Conservation (phyloP, 1,140 invertebrate genomes). For the Bactericera cockerelli region DNA sequence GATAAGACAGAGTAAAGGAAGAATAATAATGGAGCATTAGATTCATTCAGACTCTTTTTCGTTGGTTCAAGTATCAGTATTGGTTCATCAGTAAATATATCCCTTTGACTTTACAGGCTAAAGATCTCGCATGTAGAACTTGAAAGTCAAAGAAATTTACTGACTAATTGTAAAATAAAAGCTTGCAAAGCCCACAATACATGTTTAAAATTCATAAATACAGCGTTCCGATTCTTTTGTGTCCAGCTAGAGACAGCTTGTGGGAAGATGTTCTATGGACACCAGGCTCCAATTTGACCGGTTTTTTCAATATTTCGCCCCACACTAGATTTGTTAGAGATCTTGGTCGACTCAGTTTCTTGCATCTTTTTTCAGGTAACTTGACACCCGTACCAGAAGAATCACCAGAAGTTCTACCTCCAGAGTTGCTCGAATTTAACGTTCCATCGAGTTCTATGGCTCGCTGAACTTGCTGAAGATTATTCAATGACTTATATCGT, state of each 20-base stretch:
- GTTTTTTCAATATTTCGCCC: slow-evolving; percentile 28
- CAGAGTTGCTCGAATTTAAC: slow-evolving; percentile 72
- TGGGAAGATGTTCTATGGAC: slow-evolving; percentile 18
- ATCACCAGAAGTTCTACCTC: slow-evolving; percentile 66
- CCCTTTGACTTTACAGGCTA: no score
- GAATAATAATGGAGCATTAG: no score
- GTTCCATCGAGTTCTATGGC: slow-evolving; percentile 63
- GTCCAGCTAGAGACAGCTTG: slow-evolving; percentile 14
- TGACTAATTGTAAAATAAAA: no score
- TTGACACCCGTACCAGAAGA: slow-evolving; percentile 56
- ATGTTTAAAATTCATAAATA: slow-evolving; percentile 15
- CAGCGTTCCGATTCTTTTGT: slow-evolving; percentile 18
- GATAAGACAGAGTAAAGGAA: no score
- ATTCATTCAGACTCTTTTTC: no score
- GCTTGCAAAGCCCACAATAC: no score
- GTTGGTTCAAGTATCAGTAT: no score
- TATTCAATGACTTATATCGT: slow-evolving; percentile 63
- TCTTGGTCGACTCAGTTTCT: slow-evolving; percentile 27
- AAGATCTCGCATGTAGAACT: no score
- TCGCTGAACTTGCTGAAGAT: slow-evolving; percentile 57
- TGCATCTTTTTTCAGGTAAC: slow-evolving; percentile 56
- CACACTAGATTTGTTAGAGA: slow-evolving; percentile 76
- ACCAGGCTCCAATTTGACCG: slow-evolving; percentile 14
- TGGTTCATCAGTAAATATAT: no score
- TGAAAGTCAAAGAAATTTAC: no score